Conservation (phyloP, 2,113 vertebrate genomes). For the Zeus faber region DNA sequence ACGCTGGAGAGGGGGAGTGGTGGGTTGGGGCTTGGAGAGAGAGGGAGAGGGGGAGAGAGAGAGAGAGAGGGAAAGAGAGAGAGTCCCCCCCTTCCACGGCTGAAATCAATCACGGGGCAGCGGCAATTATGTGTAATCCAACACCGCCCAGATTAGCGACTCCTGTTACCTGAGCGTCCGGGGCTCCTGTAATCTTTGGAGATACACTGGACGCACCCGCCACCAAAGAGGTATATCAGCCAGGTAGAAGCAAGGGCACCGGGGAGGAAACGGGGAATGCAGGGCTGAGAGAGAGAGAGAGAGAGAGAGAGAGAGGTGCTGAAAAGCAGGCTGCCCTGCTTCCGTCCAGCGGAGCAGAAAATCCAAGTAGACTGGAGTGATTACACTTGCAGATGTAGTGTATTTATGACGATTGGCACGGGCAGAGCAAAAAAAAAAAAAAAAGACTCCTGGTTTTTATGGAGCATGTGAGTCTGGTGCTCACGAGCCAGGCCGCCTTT, state of each 20-base stretch:
- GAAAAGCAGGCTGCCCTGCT: conserved; percentile 86
- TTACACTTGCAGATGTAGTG: conserved; percentile 97
- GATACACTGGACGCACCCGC: conserved; percentile 66
- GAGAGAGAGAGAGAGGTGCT: conserved; percentile 71
- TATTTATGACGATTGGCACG: conserved; percentile 74
- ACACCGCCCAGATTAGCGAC: conserved; percentile 92
- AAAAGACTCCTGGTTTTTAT: conserved; percentile 36
- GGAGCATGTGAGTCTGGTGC: conserved; percentile 53
- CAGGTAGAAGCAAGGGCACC: conserved; percentile 42
- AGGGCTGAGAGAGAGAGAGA: conserved; percentile 62
- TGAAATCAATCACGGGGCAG: conserved; percentile 97
- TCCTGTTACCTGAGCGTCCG: conserved; percentile 96
- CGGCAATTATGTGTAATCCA: conserved; percentile 99
- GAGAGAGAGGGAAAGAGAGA: conserved; percentile 10
- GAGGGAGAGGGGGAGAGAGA: conserved; percentile 6
- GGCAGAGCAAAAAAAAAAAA: conserved; percentile 25
- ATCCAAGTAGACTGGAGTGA: conserved; percentile 93
- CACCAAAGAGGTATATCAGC: conserved; percentile 62
- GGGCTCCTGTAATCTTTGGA: conserved; percentile 81
- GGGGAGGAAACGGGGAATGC: conserved; percentile 74
- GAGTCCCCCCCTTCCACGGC: conserved; percentile 80
- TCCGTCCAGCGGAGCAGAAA: conserved; percentile 97
- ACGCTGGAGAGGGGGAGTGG: conserved; percentile 71
- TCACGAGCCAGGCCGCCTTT: conserved; percentile 63
- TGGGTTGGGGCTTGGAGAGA: conserved; percentile 12